A percentile compares a stretch with the other conserved stretches of the same genome.
phyloP scores from a whole-genome alignment of 1,140 invertebrate species.

The Hyles vespertilio region DNA sequence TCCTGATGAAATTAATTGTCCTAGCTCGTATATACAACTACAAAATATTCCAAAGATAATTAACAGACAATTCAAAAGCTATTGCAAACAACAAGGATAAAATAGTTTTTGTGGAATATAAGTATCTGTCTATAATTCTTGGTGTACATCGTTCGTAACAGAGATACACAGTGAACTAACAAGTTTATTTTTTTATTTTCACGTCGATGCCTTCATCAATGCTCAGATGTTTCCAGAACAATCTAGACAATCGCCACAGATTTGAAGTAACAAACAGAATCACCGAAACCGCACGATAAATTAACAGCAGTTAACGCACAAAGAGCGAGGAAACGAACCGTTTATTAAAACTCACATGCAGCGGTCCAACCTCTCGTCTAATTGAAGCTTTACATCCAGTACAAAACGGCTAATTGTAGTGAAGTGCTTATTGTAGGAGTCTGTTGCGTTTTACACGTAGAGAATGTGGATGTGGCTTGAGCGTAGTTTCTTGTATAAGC shows the following conservation, averaged over 20 bases:
- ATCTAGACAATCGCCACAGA: background rate
- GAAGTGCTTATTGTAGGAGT: constrained; percentile 55
- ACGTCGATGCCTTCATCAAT: background rate
- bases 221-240: background rate
- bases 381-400: constrained; percentile 60
- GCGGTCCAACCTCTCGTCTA: constrained; percentile 39
- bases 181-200: too few relatives aligned
- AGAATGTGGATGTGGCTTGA: constrained; percentile 16
- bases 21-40: too few relatives aligned
- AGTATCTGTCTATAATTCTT: too few relatives aligned
- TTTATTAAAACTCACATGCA: constrained; percentile 46
- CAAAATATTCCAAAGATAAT: too few relatives aligned
- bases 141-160: too few relatives aligned
- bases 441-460: constrained; percentile 18
- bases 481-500: background rate
- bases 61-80: too few relatives aligned
- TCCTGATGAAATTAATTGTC: too few relatives aligned
- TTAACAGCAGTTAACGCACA: constrained; percentile 25
- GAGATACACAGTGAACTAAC: too few relatives aligned
- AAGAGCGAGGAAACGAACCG: constrained; percentile 25
- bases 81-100: too few relatives aligned
- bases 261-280: constrained; percentile 17
- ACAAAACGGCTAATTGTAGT: constrained; percentile 66
- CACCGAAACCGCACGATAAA: constrained; percentile 24
- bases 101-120: too few relatives aligned